phyloP scores from a whole-genome alignment of 2,113 vertebrate genomes.

The Oreochromis spilurus region DNA sequence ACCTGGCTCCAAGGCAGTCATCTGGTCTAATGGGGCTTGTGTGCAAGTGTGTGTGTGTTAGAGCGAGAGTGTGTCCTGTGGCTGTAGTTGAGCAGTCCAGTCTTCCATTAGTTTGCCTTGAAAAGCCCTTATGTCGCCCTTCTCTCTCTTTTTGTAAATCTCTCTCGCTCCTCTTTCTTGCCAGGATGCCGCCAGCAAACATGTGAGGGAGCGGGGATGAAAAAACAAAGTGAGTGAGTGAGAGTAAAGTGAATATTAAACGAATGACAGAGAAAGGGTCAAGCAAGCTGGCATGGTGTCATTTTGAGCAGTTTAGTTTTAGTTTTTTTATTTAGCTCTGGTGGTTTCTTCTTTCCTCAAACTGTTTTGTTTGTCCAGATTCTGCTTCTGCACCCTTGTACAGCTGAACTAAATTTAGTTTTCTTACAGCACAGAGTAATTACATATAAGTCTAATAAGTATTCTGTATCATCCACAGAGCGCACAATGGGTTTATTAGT shows the following conservation, averaged over 20 bases:
- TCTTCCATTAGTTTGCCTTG: constrained; percentile 42
- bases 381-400: not conserved
- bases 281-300: not conserved
- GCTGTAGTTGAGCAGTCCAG: constrained; percentile 37
- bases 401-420: not conserved
- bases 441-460: not conserved
- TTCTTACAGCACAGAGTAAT: not conserved
- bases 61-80: constrained; percentile 15
- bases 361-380: not conserved
- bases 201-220: not conserved
- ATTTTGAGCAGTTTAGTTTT: not conserved
- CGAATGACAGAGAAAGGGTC: not conserved
- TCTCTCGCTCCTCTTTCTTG: not conserved
- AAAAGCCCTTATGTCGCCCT: constrained; percentile 42
- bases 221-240: not conserved
- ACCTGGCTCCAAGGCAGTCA: constrained; percentile 56
- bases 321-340: not conserved
- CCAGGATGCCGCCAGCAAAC: not conserved
- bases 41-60: constrained; percentile 11
- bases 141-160: not conserved
- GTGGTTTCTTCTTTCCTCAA: not conserved
- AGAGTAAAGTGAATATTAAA: not conserved
- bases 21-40: constrained; percentile 41
- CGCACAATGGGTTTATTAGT: not conserved
- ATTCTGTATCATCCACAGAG: not conserved